Base-by-base conservation (phyloP, 92 coral and sea anemone species). In the Paragorgia papillata region DNA sequence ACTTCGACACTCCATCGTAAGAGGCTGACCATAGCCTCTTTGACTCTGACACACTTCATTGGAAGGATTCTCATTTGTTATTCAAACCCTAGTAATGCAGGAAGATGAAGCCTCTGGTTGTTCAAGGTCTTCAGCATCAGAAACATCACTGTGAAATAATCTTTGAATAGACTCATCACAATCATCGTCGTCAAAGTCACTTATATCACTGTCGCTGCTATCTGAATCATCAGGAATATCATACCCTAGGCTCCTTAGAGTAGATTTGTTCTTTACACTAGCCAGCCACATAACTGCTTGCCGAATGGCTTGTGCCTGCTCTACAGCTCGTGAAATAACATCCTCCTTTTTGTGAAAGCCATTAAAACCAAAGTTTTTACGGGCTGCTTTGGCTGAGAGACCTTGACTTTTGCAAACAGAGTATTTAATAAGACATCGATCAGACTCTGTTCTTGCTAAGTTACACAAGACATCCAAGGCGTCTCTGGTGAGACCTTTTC, bases 361-460 rank as follows among this genome's bases (percentile, higher is more conserved):
- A 55, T 34, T 57, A 53, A 80, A 80, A 67, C 84, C 84, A 80
- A 44, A 80, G 13, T 67, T 6, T 54, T 33, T 61, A 22, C 66
- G 70, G 22, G 85, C 85, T 32, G n/a, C n/a, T n/a, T n/a, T n/a
- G n/a, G n/a, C n/a, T n/a, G n/a, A n/a, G n/a, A n/a, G n/a, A n/a
- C 63, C 80, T 19, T 57, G 80, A 37, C 74, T 81, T 80, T 80
- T 68, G 78, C 75, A 80, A 17, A 73, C 85, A 28, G 85, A 59
- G 29, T 41, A 71, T 51, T 61, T 71, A 33, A 81, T 81, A 49
- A 81, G 65, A 46, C 70, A 70, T 46, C 80, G 73, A 34, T 81
- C 85, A 8, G 54, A 70, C 51, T 81, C 85, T 18, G 39, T 54
- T 57, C 73, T 57, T 35, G 80, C 80, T 49, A 81, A 51, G 15